Evolutionary conservation across 2,113 vertebrate species (phyloP).

Genomic region (Bothrops jararaca): DNA sequence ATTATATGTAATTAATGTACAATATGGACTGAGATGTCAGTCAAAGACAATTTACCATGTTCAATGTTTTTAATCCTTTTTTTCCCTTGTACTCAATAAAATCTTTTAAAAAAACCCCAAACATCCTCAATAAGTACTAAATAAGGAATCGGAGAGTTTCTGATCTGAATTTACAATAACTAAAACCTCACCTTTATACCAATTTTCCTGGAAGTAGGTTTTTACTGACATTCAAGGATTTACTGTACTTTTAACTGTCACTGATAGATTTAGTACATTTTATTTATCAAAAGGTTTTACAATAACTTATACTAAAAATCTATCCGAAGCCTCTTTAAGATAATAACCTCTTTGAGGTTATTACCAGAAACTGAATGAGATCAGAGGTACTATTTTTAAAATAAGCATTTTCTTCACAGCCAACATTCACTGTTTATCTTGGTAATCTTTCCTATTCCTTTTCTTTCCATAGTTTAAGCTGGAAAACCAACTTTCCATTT

Average conservation of each 20-base stretch:
- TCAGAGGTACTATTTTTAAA: slow-evolving; percentile 10
- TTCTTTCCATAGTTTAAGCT: not conserved
- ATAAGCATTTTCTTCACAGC: not conserved
- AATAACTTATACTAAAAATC: not conserved
- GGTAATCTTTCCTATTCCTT: slow-evolving; percentile 23
- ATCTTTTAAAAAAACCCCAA: not conserved
- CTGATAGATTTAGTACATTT: not conserved
- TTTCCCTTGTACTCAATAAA: too few relatives aligned
- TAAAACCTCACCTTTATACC: not conserved
- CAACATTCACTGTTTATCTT: not conserved
- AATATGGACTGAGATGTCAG: too few relatives aligned
- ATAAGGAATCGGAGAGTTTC: not conserved
- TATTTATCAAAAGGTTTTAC: not conserved
- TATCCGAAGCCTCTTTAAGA: not conserved
- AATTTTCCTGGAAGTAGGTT: not conserved
- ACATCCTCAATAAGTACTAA: not conserved
- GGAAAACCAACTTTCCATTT: slow-evolving; percentile 19
- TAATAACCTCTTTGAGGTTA: not conserved
- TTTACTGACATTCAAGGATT: not conserved
- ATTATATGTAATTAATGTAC: too few relatives aligned
- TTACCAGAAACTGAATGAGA: not conserved
- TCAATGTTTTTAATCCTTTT: too few relatives aligned
- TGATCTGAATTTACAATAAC: not conserved
- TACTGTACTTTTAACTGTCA: not conserved
- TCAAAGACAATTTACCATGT: too few relatives aligned